Evolutionary conservation across 2,113 vertebrate genomes (phyloP).

Genomic region (Stegastes partitus): DNA sequence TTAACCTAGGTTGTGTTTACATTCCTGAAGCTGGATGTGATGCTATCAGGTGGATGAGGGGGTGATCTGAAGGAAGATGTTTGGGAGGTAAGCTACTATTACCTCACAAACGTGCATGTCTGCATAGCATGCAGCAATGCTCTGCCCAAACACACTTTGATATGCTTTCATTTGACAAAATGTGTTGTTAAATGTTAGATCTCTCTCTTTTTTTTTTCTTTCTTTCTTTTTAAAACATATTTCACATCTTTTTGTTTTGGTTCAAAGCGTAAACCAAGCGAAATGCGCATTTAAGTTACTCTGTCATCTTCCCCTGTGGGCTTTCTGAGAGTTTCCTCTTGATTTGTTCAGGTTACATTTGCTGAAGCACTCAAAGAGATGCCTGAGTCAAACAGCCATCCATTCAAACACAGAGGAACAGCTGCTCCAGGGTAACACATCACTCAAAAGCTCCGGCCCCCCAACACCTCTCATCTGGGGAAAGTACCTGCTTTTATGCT

Average conservation of each 20-base stretch:
- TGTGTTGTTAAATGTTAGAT: no score
- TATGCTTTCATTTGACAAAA: background rate
- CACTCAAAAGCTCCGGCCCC: slow-evolving; percentile 38
- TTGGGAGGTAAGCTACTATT: slow-evolving; percentile 36
- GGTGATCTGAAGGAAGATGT: slow-evolving; percentile 25
- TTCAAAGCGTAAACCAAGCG: background rate
- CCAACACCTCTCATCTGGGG: slow-evolving; percentile 25
- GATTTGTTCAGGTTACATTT: slow-evolving; percentile 6
- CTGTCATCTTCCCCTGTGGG: background rate
- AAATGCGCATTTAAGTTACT: background rate
- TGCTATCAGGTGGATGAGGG: slow-evolving; percentile 52
- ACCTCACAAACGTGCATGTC: slow-evolving; percentile 29
- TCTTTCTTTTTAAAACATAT: background rate
- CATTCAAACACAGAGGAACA: slow-evolving; percentile 26
- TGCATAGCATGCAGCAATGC: slow-evolving; percentile 1
- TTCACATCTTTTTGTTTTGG: background rate
- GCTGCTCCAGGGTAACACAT: slow-evolving; percentile 36
- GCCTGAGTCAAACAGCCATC: slow-evolving; percentile 39
- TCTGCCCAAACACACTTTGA: slow-evolving; percentile 14
- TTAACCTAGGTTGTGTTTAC: slow-evolving; percentile 44
- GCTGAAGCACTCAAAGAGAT: slow-evolving; percentile 17
- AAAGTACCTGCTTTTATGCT: slow-evolving; percentile 56
- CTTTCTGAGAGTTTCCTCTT: slow-evolving; percentile 19
- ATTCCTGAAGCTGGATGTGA: slow-evolving; percentile 65
- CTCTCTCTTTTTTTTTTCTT: no score